Evolutionary conservation across 2,797 vertebrate genomes (phyloP).

Genomic region (Naso thynnoides): DNA sequence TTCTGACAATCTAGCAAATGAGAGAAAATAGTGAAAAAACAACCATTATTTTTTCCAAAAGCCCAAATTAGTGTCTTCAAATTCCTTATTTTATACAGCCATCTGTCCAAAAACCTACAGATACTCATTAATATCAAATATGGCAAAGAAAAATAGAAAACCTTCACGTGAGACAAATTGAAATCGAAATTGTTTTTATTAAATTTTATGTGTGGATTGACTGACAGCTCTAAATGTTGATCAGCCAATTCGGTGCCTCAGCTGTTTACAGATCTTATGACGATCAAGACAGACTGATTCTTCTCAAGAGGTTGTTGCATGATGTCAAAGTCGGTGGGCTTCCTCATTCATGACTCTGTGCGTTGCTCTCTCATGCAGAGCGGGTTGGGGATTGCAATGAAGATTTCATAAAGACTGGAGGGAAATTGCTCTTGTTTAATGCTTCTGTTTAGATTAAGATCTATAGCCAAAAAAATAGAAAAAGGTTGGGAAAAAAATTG

Average conservation of each 20-base stretch:
- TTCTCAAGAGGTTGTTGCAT: background rate
- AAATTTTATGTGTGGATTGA: no score
- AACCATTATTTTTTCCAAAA: background rate
- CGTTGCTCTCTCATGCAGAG: background rate
- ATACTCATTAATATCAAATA: background rate
- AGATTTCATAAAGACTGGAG: background rate
- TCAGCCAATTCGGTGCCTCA: background rate
- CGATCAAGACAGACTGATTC: background rate
- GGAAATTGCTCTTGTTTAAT: constrained; percentile 12
- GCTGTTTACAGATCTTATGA: background rate
- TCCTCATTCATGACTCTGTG: constrained; percentile 19
- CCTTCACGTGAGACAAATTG: no score
- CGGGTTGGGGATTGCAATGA: background rate
- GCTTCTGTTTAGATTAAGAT: background rate
- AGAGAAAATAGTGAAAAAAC: background rate
- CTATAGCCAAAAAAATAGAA: background rate
- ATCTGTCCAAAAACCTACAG: background rate
- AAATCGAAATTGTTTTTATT: no score
- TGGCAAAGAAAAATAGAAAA: background rate
- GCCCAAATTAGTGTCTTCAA: rapidly evolving
- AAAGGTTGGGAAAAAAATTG: background rate
- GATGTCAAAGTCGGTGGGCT: background rate
- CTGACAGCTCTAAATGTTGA: background rate
- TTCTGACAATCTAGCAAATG: background rate
- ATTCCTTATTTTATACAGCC: background rate